Evolutionary conservation across 2,888 invertebrate species (phyloP), one percentile per base, ranked within the genome.

Genomic region (Xestia rhomboidea): DNA sequence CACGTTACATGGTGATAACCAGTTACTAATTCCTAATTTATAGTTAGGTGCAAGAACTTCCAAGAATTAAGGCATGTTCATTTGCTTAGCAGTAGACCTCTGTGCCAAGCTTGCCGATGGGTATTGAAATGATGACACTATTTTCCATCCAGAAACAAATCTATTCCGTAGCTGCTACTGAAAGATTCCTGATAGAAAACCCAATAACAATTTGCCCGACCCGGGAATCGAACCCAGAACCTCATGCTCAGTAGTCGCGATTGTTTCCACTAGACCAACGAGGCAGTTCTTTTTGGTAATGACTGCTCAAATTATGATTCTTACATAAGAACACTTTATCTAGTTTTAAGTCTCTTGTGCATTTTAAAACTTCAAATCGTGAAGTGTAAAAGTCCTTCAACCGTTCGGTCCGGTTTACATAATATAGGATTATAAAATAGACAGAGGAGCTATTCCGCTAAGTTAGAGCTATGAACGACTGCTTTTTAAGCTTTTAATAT

Each of bases 401-500:
- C n/a, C 41, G 1, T 11, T 34, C n/a, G 74, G 73, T 77, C 85
- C 84, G 81, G 86, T 81, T 79, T 81, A 83, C 62, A 83, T 72
- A 79, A 86, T 74, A 71, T 57, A 78, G 77, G 78, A 66, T 83
- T 85, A 86, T 87, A 85, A 87, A 83, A 81, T 67, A 83, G 81
- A 85, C 77, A 79, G 76, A 79, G 49, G 41, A 70, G 72, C 69
- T 30, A 81, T 83, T 85, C 74, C 76, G 57, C 77, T 70, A 67
- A 76, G 69, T 68, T 74, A 80, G 66, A 63, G 60, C 64, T 24
- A 71, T 62, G 68, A 71, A 62, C 68, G 80, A 72, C 71, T 85
- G 82, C 83, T 83, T 85, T 85, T 87, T 82, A 86, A 85, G 83
- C 76, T 77, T 85, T 77, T 73, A 73, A 80, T 85, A 85, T 83